Conservation (phyloP, 30 jellyfish, hydroid and myxozoan genomes). For the Cassiopea andromeda region DNA sequence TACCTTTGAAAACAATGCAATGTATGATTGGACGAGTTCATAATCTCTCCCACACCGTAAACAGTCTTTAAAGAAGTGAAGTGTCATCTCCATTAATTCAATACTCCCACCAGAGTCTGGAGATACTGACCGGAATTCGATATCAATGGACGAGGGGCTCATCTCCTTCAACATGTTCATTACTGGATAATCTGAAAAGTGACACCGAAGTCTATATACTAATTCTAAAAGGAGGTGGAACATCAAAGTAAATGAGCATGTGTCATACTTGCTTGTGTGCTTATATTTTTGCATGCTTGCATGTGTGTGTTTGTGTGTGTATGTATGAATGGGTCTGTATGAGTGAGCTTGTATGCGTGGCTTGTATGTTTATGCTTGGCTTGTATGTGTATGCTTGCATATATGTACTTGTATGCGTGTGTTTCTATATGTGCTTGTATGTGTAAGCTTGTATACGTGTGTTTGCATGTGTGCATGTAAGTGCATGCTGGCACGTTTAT, state of each 20-base stretch:
- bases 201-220: neutral
- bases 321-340: no score
- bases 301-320: no score
- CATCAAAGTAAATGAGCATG: no score
- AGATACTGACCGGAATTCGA: constrained; percentile 79
- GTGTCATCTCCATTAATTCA: constrained; percentile 39
- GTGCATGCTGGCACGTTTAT: no score
- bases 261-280: no score
- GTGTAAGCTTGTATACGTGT: neutral
- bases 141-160: constrained; percentile 93
- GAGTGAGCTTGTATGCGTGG: no score
- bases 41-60: constrained; percentile 75
- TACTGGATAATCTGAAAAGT: constrained; percentile 37
- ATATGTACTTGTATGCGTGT: no score
- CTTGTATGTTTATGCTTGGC: no score
- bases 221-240: no score
- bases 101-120: constrained; percentile 87
- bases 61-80: constrained; percentile 49
- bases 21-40: constrained; percentile 88
- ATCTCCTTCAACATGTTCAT: constrained; percentile 63
- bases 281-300: no score
- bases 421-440: neutral
- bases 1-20: constrained; percentile 91
- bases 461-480: neutral
- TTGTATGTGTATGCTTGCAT: no score